Conservation (phyloP, 2,888 invertebrate genomes). For the Aporophyla lueneburgensis region DNA sequence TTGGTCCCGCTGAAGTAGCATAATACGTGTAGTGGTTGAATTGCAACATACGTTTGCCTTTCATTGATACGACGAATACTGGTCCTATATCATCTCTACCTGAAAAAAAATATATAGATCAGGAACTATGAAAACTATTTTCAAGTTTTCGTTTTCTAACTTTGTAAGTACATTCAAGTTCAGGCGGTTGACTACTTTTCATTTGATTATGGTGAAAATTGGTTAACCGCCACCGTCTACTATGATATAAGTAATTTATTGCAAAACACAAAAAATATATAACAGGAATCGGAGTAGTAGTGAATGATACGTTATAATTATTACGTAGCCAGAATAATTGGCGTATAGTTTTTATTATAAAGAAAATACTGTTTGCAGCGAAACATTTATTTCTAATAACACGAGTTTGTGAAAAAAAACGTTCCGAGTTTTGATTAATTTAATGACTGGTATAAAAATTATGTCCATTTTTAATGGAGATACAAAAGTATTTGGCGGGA, state of each 20-base stretch:
- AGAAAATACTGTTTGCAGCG: not conserved
- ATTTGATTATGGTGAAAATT: too few species aligned
- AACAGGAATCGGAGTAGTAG: not conserved
- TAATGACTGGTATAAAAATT: not conserved
- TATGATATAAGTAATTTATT: not conserved
- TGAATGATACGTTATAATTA: not conserved
- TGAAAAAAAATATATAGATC: not conserved
- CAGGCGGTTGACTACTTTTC: not conserved
- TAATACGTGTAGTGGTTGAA: constrained; percentile 65
- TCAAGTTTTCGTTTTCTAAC: not conserved
- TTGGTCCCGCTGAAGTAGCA: constrained; percentile 47
- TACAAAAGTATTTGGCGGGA: too few species aligned
- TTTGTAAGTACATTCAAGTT: too few species aligned
- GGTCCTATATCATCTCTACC: constrained; percentile 28
- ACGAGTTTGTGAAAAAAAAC: not conserved
- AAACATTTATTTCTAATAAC: not conserved
- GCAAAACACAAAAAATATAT: not conserved
- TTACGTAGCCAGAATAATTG: not conserved
- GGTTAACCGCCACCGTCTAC: too few species aligned
- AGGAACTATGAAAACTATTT: not conserved
- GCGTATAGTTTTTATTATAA: not conserved
- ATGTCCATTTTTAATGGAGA: not conserved
- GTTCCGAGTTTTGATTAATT: too few species aligned
- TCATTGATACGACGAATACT: constrained; percentile 58
- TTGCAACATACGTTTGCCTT: constrained; percentile 64